Evolutionary conservation across 2,888 invertebrate species (phyloP), one percentile per base, ranked within the genome.

Genomic region (Lasioglossum leucozonium): DNA sequence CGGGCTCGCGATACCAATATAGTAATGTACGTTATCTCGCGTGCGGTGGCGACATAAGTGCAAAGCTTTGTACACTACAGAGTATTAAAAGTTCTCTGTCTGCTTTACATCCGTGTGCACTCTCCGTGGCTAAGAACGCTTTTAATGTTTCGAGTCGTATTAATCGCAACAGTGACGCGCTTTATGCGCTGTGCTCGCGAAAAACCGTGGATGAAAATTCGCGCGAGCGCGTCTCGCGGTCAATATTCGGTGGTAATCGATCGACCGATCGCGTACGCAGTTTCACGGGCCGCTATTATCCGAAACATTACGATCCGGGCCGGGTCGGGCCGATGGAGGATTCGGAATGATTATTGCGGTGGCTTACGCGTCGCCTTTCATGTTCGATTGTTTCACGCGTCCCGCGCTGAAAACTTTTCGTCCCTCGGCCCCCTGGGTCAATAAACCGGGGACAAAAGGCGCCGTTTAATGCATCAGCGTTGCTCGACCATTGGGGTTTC

Each of bases 61-160:
- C 74, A 82, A 82, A 75, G 83, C 84, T 84, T 82, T 84, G 71
- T 72, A 75, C 30, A 67, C 51, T 51, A 30, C 65, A 42, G 51
- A 69, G 78, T 76, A 82, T 84, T 82, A 82, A 82, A 80, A 81
- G 69, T 81, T 75, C 81, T 69, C 76, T 77, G 78, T 81, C 73
- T 67, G 85, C 81, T 72, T 65, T 51, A 40, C 84, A 42, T 86
- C 67, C 62, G 37, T 77, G 72, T 74, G 69, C 76, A 71, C 84
- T 78, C 75, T 71, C 67, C 67, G 44, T 18, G 77, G 77, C 44
- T 82, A 81, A 81, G 77, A 75, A 81, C 77, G 75, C 85, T 87
- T 89, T 89, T 84, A 87, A 89, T 87, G 87, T 86, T 87, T 80
- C 79, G 78, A 74, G 73, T 77, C 65, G 79, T 80, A 81, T 89